Conservation (phyloP, 2,113 vertebrate genomes). For the Bubo blakistoni region DNA sequence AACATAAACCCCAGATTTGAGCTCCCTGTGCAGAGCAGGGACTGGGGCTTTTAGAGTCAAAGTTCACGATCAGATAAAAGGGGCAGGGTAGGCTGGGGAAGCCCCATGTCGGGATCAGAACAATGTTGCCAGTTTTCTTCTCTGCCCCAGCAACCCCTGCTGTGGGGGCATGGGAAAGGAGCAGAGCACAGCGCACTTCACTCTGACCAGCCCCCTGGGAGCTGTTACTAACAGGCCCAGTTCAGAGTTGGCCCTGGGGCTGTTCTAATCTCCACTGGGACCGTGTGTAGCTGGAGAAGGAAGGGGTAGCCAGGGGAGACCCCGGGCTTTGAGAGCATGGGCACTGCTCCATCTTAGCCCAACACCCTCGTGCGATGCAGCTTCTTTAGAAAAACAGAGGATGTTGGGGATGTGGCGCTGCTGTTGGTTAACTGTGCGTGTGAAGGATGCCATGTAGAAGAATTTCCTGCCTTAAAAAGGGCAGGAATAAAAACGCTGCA, state of each 20-base stretch:
- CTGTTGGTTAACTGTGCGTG: background rate
- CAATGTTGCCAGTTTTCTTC: background rate
- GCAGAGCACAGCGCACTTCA: fast-evolving
- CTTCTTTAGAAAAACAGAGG: background rate
- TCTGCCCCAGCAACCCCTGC: background rate
- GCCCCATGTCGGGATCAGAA: background rate
- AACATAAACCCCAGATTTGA: background rate
- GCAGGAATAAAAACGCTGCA: background rate
- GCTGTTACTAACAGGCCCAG: background rate
- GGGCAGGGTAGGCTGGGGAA: background rate
- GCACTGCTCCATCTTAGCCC: background rate
- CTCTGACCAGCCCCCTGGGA: background rate
- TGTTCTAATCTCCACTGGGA: background rate
- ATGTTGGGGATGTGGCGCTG: background rate
- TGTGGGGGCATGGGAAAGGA: background rate
- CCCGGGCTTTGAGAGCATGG: background rate
- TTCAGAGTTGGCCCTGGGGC: background rate
- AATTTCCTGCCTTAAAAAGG: background rate
- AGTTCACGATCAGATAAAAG: background rate
- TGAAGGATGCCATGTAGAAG: background rate
- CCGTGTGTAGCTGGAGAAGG: background rate
- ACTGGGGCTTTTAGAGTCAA: background rate
- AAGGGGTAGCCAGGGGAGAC: background rate
- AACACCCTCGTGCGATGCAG: background rate
- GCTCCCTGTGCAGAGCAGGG: background rate